phyloP scores from a whole-genome alignment of 1,140 invertebrate genomes.

The Schlechtendalia chinensis region DNA sequence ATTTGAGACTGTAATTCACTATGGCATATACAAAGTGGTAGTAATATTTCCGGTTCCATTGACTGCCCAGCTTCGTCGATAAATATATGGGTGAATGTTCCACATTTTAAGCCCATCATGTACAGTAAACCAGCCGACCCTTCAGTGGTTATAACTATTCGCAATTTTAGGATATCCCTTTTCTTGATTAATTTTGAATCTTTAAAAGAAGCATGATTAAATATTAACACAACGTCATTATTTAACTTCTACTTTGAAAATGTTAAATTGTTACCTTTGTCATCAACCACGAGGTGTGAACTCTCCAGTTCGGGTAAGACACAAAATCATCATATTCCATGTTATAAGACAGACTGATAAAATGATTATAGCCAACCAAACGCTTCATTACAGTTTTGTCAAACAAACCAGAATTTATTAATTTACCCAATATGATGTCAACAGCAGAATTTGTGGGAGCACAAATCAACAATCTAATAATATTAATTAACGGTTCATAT shows the following conservation, averaged over 20 bases:
- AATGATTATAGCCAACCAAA: conserved; percentile 32
- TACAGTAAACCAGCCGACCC: conserved; percentile 67
- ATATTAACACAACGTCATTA: not conserved
- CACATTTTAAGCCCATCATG: conserved; percentile 64
- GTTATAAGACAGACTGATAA: not conserved
- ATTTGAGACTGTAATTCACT: not conserved
- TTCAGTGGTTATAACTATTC: conserved; percentile 21
- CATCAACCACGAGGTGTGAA: not conserved
- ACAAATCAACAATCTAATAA: conserved; percentile 34
- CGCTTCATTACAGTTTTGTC: conserved; percentile 9
- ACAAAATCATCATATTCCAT: conserved; percentile 24
- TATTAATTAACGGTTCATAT: too few relatives aligned
- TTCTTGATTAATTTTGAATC: conserved; percentile 7
- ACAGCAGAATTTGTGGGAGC: conserved; percentile 46
- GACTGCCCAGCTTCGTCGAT: conserved; percentile 90
- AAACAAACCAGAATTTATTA: conserved; percentile 26
- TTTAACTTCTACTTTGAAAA: not conserved
- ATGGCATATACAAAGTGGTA: conserved; percentile 64
- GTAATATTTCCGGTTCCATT: conserved; percentile 83
- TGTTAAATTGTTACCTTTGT: not conserved
- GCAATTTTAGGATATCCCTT: conserved; percentile 23
- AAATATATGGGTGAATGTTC: conserved; percentile 83
- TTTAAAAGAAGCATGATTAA: not conserved
- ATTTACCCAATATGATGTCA: conserved; percentile 2
- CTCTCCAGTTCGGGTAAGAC: conserved; percentile 9